phyloP scores from a whole-genome alignment of 2,113 vertebrate species.

The Promerops cafer region DNA sequence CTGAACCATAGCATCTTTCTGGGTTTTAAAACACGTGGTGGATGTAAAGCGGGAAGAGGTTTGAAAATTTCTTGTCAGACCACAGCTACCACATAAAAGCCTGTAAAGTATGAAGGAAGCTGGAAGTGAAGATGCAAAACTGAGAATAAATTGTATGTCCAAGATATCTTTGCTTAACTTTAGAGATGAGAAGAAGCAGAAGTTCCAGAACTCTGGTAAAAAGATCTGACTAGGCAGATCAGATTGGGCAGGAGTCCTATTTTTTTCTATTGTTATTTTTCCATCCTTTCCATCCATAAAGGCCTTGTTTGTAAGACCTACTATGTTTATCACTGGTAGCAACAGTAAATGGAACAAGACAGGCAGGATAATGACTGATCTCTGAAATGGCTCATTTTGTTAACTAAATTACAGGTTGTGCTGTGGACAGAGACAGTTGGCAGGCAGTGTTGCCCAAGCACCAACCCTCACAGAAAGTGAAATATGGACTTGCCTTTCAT shows the following conservation, averaged over 20 bases:
- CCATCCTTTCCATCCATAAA: not conserved
- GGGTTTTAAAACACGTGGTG: not conserved
- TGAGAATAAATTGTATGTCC: not conserved
- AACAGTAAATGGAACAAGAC: constrained; percentile 35
- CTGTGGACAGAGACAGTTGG: constrained; percentile 53
- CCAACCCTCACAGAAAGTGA: constrained; percentile 18
- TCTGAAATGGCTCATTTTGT: constrained; percentile 67
- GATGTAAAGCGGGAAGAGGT: not conserved
- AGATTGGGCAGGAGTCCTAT: not conserved
- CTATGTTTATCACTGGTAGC: constrained; percentile 3
- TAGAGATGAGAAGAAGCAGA: not conserved
- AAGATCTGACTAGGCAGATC: not conserved
- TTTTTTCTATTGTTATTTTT: not conserved
- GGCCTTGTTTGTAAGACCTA: not conserved
- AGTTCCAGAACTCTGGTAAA: not conserved
- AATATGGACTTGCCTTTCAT: constrained; percentile 54
- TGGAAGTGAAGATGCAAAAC: not conserved
- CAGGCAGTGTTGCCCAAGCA: constrained; percentile 12
- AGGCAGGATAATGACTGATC: constrained; percentile 51
- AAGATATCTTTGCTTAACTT: not conserved
- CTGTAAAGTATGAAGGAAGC: not conserved
- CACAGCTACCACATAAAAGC: not conserved
- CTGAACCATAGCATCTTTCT: not conserved
- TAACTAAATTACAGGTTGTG: constrained; percentile 71
- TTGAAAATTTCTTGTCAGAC: not conserved